These are phyloP conservation scores for Gopherus flavomarginatus DNA, from an alignment of 2,113 vertebrate genomes.

Conservation along the genomic window DNA sequence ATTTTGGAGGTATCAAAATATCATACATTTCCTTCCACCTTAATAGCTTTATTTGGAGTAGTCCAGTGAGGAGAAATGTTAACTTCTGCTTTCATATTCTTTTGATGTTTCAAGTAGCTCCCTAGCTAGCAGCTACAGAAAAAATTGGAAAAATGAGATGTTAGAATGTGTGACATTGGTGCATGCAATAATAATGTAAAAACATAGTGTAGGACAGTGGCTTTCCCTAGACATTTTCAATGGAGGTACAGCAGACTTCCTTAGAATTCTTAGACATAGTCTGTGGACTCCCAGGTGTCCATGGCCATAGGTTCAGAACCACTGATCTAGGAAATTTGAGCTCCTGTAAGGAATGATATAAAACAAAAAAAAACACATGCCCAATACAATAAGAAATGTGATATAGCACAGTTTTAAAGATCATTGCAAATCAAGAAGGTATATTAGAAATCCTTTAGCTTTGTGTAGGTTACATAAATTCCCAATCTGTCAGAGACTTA, in stretches of 20 bases:
- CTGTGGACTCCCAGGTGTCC: no score
- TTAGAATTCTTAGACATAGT: no score
- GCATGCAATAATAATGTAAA: background rate
- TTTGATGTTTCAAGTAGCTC: background rate
- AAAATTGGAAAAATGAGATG: background rate
- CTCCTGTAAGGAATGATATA: background rate
- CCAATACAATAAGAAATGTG: background rate
- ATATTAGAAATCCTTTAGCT: background rate
- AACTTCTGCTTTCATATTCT: background rate
- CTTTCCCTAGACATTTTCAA: no score
- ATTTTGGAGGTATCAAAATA: background rate
- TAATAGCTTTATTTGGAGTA: no score
- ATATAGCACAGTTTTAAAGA: background rate
- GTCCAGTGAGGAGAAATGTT: rapidly evolving
- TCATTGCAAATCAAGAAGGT: background rate
- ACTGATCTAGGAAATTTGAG: background rate
- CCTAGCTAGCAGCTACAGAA: background rate
- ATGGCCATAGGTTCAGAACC: no score
- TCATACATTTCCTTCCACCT: background rate
- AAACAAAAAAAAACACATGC: background rate
- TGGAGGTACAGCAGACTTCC: no score
- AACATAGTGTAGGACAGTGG: background rate
- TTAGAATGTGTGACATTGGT: background rate
- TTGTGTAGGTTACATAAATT: background rate
- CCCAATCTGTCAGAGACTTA: rapidly evolving